Evolutionary conservation across 2,113 vertebrate genomes (phyloP).

Genomic region (Cardinalis cardinalis): DNA sequence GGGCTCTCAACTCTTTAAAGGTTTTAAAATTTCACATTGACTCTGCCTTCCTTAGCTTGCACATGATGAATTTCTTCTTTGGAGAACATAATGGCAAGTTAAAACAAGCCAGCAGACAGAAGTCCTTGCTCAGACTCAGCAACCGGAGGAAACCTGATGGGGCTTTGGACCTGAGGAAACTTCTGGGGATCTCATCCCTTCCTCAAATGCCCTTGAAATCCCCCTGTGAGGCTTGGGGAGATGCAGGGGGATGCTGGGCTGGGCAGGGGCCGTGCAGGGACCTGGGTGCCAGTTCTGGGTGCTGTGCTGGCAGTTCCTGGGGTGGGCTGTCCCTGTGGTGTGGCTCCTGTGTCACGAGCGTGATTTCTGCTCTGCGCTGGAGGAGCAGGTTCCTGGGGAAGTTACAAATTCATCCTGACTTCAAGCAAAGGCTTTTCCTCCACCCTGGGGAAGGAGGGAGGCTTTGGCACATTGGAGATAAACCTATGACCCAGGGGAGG

Average conservation of each 20-base stretch:
- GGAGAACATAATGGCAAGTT: slow-evolving; percentile 6
- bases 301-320: accelerated
- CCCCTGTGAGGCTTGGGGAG: background rate
- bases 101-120: background rate
- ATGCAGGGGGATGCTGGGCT: background rate
- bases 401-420: background rate
- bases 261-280: background rate
- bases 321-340: background rate
- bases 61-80: slow-evolving; percentile 11
- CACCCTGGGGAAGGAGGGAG: background rate
- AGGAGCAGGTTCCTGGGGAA: background rate
- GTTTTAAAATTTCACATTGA: slow-evolving; percentile 46
- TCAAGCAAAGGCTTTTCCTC: slow-evolving; percentile 6
- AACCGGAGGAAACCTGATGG: background rate
- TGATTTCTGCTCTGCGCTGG: background rate
- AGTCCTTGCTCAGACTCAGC: background rate
- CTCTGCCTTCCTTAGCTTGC: slow-evolving; percentile 15
- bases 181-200: background rate
- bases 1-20: slow-evolving; percentile 26
- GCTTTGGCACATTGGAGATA: slow-evolving; percentile 29
- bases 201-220: background rate
- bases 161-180: background rate
- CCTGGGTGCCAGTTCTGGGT: background rate
- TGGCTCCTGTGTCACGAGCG: accelerated
- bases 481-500: slow-evolving; percentile 17